Conservation (phyloP, 2,797 vertebrate species). For the Remorina albescens region DNA sequence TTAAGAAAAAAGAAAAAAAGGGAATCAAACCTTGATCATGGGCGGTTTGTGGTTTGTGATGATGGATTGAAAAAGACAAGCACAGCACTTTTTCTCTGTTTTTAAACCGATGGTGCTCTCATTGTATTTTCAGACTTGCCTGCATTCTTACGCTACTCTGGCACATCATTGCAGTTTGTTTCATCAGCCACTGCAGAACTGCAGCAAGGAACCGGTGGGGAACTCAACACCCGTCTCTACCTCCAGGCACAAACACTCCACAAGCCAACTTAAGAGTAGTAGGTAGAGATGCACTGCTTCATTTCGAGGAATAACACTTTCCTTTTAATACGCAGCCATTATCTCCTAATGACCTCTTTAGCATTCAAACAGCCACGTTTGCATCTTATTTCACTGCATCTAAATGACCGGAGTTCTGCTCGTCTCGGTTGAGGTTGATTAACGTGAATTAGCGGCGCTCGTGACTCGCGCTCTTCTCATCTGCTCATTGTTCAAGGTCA, state of each 20-base stretch:
- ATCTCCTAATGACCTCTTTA: slow-evolving; percentile 81
- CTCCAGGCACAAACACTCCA: slow-evolving; percentile 82
- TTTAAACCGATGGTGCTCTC: slow-evolving; percentile 65
- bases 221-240: slow-evolving; percentile 73
- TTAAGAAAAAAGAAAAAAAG: slow-evolving; percentile 4
- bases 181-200: slow-evolving; percentile 82
- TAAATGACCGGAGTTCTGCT: slow-evolving; percentile 25
- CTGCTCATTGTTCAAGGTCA: slow-evolving; percentile 72
- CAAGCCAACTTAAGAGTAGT: slow-evolving; percentile 80
- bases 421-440: slow-evolving; percentile 26
- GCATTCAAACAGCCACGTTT: slow-evolving; percentile 75
- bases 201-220: slow-evolving; percentile 78
- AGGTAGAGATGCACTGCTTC: slow-evolving; percentile 71
- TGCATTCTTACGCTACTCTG: slow-evolving; percentile 77
- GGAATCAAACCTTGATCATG: slow-evolving; percentile 65
- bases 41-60: slow-evolving; percentile 59
- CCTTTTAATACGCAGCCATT: slow-evolving; percentile 69
- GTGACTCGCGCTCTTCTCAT: slow-evolving; percentile 42
- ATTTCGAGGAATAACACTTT: slow-evolving; percentile 81
- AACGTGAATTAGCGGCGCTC: slow-evolving; percentile 30
- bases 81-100: slow-evolving; percentile 73
- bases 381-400: slow-evolving; percentile 65
- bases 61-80: slow-evolving; percentile 79
- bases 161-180: slow-evolving; percentile 80
- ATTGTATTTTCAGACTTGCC: slow-evolving; percentile 78